Evolutionary conservation across 2,888 invertebrate genomes (phyloP), one percentile per base, ranked within the genome.

Genomic region (Nephrotoma guestfalica): DNA sequence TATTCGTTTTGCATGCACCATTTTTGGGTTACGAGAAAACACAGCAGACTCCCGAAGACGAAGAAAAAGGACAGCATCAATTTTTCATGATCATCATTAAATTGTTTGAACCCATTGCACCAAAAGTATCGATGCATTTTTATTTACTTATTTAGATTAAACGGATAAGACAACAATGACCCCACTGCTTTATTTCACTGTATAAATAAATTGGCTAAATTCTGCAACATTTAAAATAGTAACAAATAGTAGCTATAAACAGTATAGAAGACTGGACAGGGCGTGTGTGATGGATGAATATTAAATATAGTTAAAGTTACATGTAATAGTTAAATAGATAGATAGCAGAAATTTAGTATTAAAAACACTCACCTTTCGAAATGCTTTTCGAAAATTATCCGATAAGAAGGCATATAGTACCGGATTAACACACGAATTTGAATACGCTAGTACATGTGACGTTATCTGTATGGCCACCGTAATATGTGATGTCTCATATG

Each of bases 371-470:
- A 91, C 94, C 91, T 94, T 94, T 87, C 94, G 93, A 91, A 98
- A 98, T 40, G 97, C 97, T 90, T 97, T 95, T 89, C 98, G 94
- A 92, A 98, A 98, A 92, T 97, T 97, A 89, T 98, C 98, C 1
- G 97, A 98, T 86, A 98, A 93, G 92, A 98, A 97, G 4, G 98
- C 98, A 92, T 98, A 98, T 86, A 98, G 94, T 88, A 98, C 95
- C 0, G 98, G 98, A 92, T 98, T 98, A 89, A 98, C 96, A 91
- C 98, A 98, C 89, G 96, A 96, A 93, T 98, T 98, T 93, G 96
- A 97, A 92, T 98, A 98, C 18, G 98, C 98, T 87, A 96, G 92
- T 40, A 96, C 96, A 89, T 96, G 96, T 0, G 95, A 94, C 86
- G 95, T 93, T 88, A 96, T 96, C 92, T 96, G 96, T 41, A 95